Evolutionary conservation across 1,140 invertebrate species (phyloP), one percentile per base, ranked within the genome.

Genomic region (Sinonovacula constricta): DNA sequence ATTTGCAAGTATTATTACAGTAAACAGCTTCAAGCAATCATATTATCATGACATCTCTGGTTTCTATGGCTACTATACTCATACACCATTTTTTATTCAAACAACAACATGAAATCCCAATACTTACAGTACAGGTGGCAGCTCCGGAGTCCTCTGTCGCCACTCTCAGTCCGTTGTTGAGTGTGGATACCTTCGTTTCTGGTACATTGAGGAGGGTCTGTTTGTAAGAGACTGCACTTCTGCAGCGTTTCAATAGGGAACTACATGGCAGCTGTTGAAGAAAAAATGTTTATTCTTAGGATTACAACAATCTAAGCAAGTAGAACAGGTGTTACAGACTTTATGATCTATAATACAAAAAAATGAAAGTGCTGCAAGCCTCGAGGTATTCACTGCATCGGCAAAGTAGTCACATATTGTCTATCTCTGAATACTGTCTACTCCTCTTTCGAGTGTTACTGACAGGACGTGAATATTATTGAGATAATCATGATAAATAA

Each of bases 121-220:
- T n/a, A 62, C 86, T 88, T 86, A 93, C 98, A 1, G 98, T 99
- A 65, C 97, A 97, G 30, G 98, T 99, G 15, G 96, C 94, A 10
- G 96, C 94, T 71, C 97, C 97, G 81, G 95, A 97, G 88, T 99
- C 96, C 93, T 99, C 98, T 53, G 96, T 96, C 14, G 98, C 98
- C 75, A 99, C 94, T 89, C 96, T 93, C 88, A 99, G 93, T 34
- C 98, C 98, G 93, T 95, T 97, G 74, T 96, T 94, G 62, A 99
- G 92, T 34, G 94, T 94, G 31, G 97, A 96, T 10, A 97, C 93
- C 90, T 93, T 93, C 0, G 98, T 99, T 86, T 98, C 95, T 83
- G 98, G 98, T 59, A 97, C 94, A 92, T 99, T 99, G 4, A 94
- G 68, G 15, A 93, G 34, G 12, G 85, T 79, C 60, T 83, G 77